Conservation (phyloP, 2,797 vertebrate species). For the Novumbra hubbsi region DNA sequence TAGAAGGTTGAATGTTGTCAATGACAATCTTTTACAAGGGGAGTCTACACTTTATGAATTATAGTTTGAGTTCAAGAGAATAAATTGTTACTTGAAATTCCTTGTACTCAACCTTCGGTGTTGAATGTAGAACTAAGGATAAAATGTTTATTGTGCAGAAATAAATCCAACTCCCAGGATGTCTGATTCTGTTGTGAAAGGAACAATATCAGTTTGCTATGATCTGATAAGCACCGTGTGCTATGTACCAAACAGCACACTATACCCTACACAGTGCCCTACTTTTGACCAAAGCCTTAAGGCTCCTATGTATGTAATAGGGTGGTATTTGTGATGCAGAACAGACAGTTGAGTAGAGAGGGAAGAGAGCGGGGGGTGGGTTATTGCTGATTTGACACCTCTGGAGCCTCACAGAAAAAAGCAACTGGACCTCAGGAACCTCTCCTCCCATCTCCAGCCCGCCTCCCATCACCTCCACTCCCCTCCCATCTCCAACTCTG, state of each 20-base stretch:
- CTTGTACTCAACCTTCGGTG: background rate
- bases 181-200: background rate
- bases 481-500: background rate
- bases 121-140: background rate
- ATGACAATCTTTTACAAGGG: slow-evolving; percentile 33
- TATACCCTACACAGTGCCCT: background rate
- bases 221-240: background rate
- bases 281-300: background rate
- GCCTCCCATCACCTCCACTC: background rate
- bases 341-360: background rate
- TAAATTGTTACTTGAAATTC: background rate
- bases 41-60: slow-evolving; percentile 12
- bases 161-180: background rate
- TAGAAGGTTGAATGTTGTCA: slow-evolving; percentile 21
- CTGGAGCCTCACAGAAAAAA: slow-evolving; percentile 37
- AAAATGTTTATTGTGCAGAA: background rate
- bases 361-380: slow-evolving; percentile 19
- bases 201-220: background rate
- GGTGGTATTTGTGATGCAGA: background rate
- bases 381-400: slow-evolving; percentile 53
- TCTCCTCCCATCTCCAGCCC: background rate
- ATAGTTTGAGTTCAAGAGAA: background rate
- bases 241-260: background rate
- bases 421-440: slow-evolving; percentile 36
- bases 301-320: too few relatives aligned